Evolutionary conservation across 2,113 vertebrate species (phyloP).

Genomic region (Dipodomys ordii): DNA sequence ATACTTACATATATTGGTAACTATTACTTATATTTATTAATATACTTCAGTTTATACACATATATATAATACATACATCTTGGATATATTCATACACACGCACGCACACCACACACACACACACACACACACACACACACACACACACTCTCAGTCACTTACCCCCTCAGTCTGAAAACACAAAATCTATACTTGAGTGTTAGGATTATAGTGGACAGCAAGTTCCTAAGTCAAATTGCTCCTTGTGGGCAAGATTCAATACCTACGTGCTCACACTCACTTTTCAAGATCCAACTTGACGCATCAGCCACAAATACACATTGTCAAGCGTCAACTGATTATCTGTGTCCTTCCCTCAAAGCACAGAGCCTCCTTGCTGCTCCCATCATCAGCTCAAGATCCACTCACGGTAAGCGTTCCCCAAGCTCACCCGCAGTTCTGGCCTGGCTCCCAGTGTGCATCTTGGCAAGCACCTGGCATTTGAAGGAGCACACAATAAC

Average conservation of each 20-base stretch:
- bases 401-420: background rate
- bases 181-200: background rate
- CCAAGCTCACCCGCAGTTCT: background rate
- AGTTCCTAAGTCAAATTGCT: constrained; percentile 14
- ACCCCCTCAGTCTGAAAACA: background rate
- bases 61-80: background rate
- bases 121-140: background rate
- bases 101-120: background rate
- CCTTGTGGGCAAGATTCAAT: background rate
- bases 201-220: background rate
- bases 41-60: background rate
- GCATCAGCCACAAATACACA: background rate
- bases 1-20: background rate
- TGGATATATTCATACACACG: background rate
- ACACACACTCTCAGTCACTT: no score
- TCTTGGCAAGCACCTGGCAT: background rate
- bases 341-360: background rate
- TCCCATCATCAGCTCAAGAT: background rate
- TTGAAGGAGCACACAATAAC: fast-evolving
- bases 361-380: background rate
- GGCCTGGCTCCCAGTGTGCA: background rate
- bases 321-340: constrained; percentile 22
- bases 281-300: background rate
- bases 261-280: background rate
- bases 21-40: background rate